phyloP scores from a whole-genome alignment of 2,113 vertebrate genomes.

The Atractosteus spatula region DNA sequence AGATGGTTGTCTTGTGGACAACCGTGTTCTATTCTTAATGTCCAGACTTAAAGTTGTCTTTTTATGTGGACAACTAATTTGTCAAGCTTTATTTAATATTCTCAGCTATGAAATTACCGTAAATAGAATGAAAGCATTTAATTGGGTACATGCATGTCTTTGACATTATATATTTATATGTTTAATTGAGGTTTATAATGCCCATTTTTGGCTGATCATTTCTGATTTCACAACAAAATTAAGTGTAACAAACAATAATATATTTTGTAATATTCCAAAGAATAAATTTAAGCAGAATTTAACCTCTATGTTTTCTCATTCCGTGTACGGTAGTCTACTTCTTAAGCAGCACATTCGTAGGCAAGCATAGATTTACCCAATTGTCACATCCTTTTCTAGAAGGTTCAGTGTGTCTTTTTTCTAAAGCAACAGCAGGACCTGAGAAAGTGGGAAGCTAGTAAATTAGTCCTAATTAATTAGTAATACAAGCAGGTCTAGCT shows the following conservation, averaged over 20 bases:
- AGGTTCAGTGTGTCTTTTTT: no score
- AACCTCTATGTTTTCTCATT: background rate
- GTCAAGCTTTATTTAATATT: constrained; percentile 52
- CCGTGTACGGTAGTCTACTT: no score
- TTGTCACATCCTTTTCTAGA: no score
- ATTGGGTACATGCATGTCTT: constrained; percentile 21
- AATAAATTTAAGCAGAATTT: constrained; percentile 25
- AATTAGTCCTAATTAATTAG: no score
- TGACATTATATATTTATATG: constrained; percentile 47
- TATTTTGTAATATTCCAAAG: constrained; percentile 36
- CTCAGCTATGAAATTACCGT: constrained; percentile 51
- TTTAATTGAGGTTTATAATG: constrained; percentile 43
- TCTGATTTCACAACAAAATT: constrained; percentile 37
- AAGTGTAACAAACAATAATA: constrained; percentile 1
- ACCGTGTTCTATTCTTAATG: constrained; percentile 37
- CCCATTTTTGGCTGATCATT: constrained; percentile 37
- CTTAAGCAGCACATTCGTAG: no score
- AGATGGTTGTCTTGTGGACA: constrained; percentile 46
- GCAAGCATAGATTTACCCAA: no score
- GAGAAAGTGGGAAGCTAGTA: no score
- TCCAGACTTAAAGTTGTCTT: constrained; percentile 58
- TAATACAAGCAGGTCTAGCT: no score
- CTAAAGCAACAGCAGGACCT: no score
- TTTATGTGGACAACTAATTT: constrained; percentile 44
- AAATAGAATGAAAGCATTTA: constrained; percentile 21